A percentile compares a stretch with the other conserved stretches of the same genome.
phyloP scores from a whole-genome alignment of 2,888 invertebrate species.

The Oscheius onirici region DNA sequence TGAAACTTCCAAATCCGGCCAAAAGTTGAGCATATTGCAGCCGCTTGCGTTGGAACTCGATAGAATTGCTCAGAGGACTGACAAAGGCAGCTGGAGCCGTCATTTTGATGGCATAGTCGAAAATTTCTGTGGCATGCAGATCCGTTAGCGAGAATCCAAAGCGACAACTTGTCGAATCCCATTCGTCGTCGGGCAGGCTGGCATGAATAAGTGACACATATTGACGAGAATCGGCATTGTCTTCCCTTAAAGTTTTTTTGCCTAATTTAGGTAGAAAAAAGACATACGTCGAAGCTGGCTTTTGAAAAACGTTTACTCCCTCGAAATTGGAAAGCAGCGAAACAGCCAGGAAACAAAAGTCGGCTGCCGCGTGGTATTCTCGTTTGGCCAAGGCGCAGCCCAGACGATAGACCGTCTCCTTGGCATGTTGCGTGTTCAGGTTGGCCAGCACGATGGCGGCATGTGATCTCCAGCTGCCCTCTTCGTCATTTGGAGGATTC shows the following conservation, averaged over 20 bases:
- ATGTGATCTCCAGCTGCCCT: slow-evolving; percentile 92
- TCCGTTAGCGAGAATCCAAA: slow-evolving; percentile 59
- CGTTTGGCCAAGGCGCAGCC: slow-evolving; percentile 73
- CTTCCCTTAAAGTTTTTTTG: slow-evolving; percentile 46
- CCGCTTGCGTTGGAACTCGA: slow-evolving; percentile 53
- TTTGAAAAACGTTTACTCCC: slow-evolving; percentile 45
- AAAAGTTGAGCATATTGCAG: slow-evolving; percentile 64
- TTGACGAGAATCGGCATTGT: slow-evolving; percentile 48
- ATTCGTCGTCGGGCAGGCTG: slow-evolving; percentile 65
- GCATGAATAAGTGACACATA: slow-evolving; percentile 66
- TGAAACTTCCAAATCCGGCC: slow-evolving; percentile 63
- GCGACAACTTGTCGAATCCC: slow-evolving; percentile 26
- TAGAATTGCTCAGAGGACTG: slow-evolving; percentile 49
- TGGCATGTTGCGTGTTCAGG: slow-evolving; percentile 47
- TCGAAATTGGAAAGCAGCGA: slow-evolving; percentile 71
- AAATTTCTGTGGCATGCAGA: slow-evolving; percentile 70
- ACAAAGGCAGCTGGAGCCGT: slow-evolving; percentile 37
- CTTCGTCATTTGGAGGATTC: slow-evolving; percentile 72
- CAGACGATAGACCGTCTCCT: slow-evolving; percentile 63
- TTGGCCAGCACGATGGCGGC: slow-evolving; percentile 85
- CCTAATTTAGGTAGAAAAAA: neutral
- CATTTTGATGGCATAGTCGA: slow-evolving; percentile 62
- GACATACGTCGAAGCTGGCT: slow-evolving; percentile 27
- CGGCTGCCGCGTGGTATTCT: slow-evolving; percentile 88
- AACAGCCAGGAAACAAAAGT: slow-evolving; percentile 93